Conservation (phyloP, 2,113 vertebrate genomes). For the Heterotis niloticus region DNA sequence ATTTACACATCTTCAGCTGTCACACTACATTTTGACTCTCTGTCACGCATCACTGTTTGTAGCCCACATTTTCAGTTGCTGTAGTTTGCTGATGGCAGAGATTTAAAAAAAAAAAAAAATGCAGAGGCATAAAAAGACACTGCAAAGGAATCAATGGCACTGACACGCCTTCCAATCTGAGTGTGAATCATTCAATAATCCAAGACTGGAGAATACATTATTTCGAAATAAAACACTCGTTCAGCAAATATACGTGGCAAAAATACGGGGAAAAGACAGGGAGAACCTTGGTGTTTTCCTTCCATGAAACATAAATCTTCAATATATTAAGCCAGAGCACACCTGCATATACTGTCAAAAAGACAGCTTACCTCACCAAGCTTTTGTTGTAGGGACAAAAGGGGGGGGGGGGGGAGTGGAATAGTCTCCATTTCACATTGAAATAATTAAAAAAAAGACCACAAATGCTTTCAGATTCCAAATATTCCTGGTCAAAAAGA, state of each 20-base stretch:
- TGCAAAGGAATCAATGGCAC: conserved; percentile 1
- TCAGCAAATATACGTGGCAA: not conserved
- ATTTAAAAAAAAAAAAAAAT: not conserved
- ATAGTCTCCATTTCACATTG: conserved; percentile 14
- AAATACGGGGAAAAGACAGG: too few relatives aligned
- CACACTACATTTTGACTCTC: not conserved
- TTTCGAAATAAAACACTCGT: not conserved
- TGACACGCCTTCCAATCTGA: not conserved
- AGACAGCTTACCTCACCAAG: not conserved
- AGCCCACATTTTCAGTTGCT: not conserved
- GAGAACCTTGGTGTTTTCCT: too few relatives aligned
- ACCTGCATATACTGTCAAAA: not conserved
- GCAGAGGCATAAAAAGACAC: not conserved
- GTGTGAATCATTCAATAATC: not conserved
- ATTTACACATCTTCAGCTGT: not conserved
- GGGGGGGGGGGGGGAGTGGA: not conserved
- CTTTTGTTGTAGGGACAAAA: not conserved
- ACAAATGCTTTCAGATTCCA: conserved; percentile 16
- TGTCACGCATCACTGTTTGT: not conserved
- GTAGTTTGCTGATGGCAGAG: not conserved
- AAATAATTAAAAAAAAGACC: conserved; percentile 27
- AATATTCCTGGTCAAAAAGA: conserved; percentile 26
- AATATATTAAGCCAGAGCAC: not conserved
- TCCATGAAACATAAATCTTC: too few relatives aligned
- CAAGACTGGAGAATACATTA: not conserved